A percentile compares a stretch with the other conserved stretches of the same genome.
phyloP scores from a whole-genome alignment of 2,113 vertebrate genomes.

The Globicephala melas region DNA sequence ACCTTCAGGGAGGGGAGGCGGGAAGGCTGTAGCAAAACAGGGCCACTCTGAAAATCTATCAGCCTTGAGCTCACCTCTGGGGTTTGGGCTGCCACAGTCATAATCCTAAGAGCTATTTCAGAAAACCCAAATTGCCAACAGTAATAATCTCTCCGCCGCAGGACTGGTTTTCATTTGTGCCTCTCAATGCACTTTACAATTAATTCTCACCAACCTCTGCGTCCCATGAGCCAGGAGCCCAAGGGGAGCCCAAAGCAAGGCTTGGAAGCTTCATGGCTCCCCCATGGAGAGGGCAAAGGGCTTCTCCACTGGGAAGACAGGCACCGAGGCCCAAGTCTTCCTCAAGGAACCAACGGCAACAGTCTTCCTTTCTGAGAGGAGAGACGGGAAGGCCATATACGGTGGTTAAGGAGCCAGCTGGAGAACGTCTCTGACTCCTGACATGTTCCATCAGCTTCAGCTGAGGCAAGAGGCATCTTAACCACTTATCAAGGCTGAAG shows the following conservation, averaged over 20 bases:
- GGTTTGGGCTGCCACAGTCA: conserved; percentile 77
- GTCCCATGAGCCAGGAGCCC: conserved; percentile 68
- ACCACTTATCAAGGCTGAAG: neutral
- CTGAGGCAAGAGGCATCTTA: conserved; percentile 5
- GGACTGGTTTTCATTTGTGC: conserved; percentile 75
- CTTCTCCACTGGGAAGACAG: conserved; percentile 11
- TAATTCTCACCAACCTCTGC: conserved; percentile 77
- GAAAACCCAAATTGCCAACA: conserved; percentile 80
- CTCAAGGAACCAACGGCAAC: neutral
- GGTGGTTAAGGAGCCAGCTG: neutral
- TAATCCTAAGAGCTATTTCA: conserved; percentile 80
- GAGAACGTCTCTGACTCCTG: neutral
- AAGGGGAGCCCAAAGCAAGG: conserved; percentile 59
- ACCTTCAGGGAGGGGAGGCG: conserved; percentile 12
- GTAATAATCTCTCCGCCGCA: conserved; percentile 73
- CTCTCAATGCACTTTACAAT: conserved; percentile 80
- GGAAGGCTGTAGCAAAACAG: conserved; percentile 59
- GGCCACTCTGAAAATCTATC: conserved; percentile 75
- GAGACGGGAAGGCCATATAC: neutral
- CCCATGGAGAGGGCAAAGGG: conserved; percentile 47
- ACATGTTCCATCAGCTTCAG: neutral
- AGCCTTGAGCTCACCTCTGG: conserved; percentile 76
- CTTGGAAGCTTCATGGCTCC: conserved; percentile 45
- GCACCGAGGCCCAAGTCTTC: conserved; percentile 10
- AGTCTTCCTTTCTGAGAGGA: neutral